These are phyloP conservation scores for Nematostella vectensis DNA, from an alignment of 92 coral and sea anemone species.

Conservation along the genomic window DNA sequence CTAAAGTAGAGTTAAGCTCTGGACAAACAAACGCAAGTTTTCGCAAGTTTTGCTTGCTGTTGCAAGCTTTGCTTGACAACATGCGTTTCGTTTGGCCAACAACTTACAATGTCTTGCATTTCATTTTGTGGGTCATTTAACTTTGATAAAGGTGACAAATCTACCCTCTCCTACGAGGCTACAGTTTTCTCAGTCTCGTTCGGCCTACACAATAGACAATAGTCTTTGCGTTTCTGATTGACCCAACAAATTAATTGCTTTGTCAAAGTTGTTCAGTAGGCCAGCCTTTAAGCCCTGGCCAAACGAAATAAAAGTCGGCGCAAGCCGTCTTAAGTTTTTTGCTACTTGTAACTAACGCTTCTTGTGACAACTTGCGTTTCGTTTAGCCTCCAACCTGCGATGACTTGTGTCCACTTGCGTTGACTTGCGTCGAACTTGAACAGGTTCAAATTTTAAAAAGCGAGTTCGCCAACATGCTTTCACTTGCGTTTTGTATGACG, in stretches of 20 bases:
- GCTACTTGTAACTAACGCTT: too few relatives aligned
- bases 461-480: neutral
- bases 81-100: neutral
- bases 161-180: too few relatives aligned
- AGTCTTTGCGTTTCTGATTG: too few relatives aligned
- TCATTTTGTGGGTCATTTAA: neutral
- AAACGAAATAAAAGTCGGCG: neutral
- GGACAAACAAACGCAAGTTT: neutral
- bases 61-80: too few relatives aligned
- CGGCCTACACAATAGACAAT: too few relatives aligned
- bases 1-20: neutral
- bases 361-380: neutral
- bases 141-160: too few relatives aligned
- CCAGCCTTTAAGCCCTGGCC: conserved; percentile 1
- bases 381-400: neutral
- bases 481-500: too few relatives aligned
- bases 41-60: too few relatives aligned
- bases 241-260: too few relatives aligned
- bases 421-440: neutral
- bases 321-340: neutral
- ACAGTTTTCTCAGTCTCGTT: too few relatives aligned
- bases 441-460: neutral
- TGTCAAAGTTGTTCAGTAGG: too few relatives aligned
- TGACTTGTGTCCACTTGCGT: neutral
- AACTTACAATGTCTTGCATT: neutral